phyloP scores from a whole-genome alignment of 2,797 vertebrate species.

The Sebastes matsubarae region DNA sequence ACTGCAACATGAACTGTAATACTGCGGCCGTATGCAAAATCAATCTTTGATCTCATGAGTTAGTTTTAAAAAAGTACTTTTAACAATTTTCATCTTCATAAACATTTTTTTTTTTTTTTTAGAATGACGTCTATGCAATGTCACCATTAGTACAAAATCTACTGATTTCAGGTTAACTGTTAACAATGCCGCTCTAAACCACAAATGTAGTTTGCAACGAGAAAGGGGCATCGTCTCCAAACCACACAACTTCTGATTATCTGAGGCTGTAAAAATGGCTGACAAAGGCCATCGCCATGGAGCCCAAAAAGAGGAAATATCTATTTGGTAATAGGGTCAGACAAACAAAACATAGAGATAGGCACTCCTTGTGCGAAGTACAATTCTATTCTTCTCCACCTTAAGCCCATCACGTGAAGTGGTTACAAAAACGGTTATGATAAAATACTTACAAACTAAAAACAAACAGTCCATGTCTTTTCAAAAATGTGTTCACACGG shows the following conservation, averaged over 20 bases:
- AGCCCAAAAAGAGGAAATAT: constrained; percentile 49
- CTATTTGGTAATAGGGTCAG: constrained; percentile 67
- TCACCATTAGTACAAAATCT: constrained; percentile 71
- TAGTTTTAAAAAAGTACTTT: constrained; percentile 50
- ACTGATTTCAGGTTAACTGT: constrained; percentile 60
- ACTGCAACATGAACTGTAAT: constrained; percentile 52
- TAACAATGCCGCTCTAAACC: constrained; percentile 44
- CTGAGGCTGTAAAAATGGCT: constrained; percentile 66
- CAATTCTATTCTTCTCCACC: constrained; percentile 54
- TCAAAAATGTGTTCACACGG: constrained; percentile 44
- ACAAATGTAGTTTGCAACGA: constrained; percentile 52
- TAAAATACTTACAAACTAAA: constrained; percentile 52
- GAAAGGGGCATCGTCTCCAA: constrained; percentile 49
- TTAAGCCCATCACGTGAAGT: constrained; percentile 57
- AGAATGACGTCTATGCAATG: constrained; percentile 57
- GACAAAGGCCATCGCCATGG: constrained; percentile 33
- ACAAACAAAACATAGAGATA: constrained; percentile 57
- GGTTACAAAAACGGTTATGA: constrained; percentile 63
- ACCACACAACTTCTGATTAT: constrained; percentile 67
- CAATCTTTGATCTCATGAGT: constrained; percentile 62
- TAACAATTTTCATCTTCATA: constrained; percentile 58
- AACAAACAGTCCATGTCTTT: constrained; percentile 52
- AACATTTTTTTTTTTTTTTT: constrained; percentile 43
- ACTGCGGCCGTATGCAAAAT: constrained; percentile 54
- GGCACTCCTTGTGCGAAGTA: constrained; percentile 69